A percentile compares a stretch with the other conserved stretches of the same genome.
Conservation (phyloP, 1,140 invertebrate genomes). For the Papilio helenus region DNA sequence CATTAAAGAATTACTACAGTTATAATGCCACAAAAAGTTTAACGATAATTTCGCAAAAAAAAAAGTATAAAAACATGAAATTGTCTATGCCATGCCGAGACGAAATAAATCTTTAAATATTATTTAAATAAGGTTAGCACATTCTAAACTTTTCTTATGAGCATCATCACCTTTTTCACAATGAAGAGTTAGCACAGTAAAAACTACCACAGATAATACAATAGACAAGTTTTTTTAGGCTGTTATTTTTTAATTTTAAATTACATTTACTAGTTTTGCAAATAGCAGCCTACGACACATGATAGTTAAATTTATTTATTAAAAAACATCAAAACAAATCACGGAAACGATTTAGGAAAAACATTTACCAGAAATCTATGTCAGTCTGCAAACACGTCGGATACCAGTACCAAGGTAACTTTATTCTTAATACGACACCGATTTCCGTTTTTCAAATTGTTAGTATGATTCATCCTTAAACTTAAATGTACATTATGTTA, state of each 20-base stretch:
- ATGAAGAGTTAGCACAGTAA: no score
- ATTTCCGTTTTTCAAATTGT: not conserved
- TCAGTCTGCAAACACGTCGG: not conserved
- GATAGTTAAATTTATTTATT: not conserved
- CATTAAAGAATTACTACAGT: not conserved
- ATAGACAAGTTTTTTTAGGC: no score
- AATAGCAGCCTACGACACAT: no score
- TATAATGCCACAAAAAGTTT: not conserved
- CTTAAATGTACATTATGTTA: not conserved
- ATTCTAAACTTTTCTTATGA: no score
- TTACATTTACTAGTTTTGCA: not conserved
- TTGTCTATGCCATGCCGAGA: no score
- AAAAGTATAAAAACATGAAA: no score
- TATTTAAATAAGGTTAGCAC: no score
- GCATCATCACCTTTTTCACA: no score
- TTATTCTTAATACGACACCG: not conserved
- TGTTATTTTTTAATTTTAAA: no score
- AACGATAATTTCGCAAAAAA: no score
- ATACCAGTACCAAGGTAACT: not conserved
- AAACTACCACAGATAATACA: no score
- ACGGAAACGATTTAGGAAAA: constrained; percentile 16
- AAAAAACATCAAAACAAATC: not conserved
- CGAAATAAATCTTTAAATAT: no score
- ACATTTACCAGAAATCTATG: not conserved
- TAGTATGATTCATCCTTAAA: not conserved